phyloP scores from a whole-genome alignment of 2,888 invertebrate genomes.

The Drosophila dives region DNA sequence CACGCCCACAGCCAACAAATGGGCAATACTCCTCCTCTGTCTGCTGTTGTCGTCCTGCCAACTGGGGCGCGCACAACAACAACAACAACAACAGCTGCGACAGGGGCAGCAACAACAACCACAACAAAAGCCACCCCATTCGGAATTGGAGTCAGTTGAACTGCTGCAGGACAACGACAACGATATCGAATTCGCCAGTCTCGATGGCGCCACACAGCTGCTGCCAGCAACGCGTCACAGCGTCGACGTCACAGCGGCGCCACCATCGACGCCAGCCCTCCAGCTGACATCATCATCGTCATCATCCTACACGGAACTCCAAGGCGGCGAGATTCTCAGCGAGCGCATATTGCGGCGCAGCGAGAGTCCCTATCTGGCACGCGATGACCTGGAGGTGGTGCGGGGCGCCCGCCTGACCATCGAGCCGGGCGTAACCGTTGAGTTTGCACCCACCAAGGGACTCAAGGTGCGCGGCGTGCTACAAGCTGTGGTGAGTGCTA shows the following conservation, averaged over 20 bases:
- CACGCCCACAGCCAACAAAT: slow-evolving; percentile 47
- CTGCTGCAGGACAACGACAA: slow-evolving; percentile 61
- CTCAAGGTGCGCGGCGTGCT: slow-evolving; percentile 96
- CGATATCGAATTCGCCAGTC: slow-evolving; percentile 81
- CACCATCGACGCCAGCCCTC: slow-evolving; percentile 60
- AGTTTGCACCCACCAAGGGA: slow-evolving; percentile 96
- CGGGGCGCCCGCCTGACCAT: slow-evolving; percentile 92
- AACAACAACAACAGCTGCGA: slow-evolving; percentile 20
- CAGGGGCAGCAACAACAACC: slow-evolving; percentile 20
- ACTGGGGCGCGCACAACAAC: slow-evolving; percentile 68
- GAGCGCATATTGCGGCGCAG: slow-evolving; percentile 82
- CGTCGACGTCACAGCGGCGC: slow-evolving; percentile 71
- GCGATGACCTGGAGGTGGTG: slow-evolving; percentile 92
- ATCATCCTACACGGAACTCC: slow-evolving; percentile 79
- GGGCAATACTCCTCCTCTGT: slow-evolving; percentile 46
- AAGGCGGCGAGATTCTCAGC: slow-evolving; percentile 82
- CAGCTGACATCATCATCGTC: slow-evolving; percentile 65
- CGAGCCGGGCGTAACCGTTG: slow-evolving; percentile 95
- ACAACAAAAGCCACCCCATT: slow-evolving; percentile 16
- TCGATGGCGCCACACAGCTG: slow-evolving; percentile 79
- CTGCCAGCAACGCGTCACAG: slow-evolving; percentile 69
- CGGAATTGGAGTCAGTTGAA: slow-evolving; percentile 59
- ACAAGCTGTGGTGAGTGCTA: slow-evolving; percentile 92
- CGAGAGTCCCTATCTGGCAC: slow-evolving; percentile 91
- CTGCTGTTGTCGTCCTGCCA: slow-evolving; percentile 66